Conservation (phyloP, 2,113 vertebrate genomes). For the Zosterops pallidus region DNA sequence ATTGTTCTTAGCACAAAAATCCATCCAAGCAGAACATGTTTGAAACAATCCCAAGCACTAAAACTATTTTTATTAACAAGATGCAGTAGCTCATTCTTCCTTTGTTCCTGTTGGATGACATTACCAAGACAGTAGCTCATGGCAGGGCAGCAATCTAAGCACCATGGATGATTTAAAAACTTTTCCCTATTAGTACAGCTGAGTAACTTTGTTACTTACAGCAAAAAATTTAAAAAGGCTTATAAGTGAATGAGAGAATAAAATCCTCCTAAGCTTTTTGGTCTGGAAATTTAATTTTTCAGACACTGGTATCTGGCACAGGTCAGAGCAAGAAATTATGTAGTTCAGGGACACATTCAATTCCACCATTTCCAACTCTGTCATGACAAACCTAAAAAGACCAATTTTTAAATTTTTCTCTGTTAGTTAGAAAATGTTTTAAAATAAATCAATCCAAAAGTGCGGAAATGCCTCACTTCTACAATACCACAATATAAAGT, state of each 20-base stretch:
- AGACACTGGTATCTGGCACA: background rate
- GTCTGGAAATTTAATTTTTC: background rate
- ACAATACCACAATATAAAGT: background rate
- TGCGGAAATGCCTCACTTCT: background rate
- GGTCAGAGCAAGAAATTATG: background rate
- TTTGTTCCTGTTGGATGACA: background rate
- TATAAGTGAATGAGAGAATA: background rate
- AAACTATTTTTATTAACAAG: slow-evolving; percentile 10
- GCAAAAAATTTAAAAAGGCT: background rate
- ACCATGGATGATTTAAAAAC: background rate
- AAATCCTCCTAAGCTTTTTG: background rate
- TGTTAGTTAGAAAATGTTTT: background rate
- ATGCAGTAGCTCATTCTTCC: background rate
- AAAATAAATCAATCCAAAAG: background rate
- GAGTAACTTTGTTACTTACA: background rate
- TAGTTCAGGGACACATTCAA: background rate
- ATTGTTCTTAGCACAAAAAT: background rate
- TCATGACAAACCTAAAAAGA: background rate
- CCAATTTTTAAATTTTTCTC: background rate
- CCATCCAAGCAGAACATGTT: background rate
- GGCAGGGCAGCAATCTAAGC: background rate
- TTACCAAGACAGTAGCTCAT: background rate
- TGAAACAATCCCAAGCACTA: background rate
- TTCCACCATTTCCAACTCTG: background rate
- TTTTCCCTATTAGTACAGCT: background rate